phyloP scores from a whole-genome alignment of 2,888 invertebrate species.

The Ennomos fuscantarius region DNA sequence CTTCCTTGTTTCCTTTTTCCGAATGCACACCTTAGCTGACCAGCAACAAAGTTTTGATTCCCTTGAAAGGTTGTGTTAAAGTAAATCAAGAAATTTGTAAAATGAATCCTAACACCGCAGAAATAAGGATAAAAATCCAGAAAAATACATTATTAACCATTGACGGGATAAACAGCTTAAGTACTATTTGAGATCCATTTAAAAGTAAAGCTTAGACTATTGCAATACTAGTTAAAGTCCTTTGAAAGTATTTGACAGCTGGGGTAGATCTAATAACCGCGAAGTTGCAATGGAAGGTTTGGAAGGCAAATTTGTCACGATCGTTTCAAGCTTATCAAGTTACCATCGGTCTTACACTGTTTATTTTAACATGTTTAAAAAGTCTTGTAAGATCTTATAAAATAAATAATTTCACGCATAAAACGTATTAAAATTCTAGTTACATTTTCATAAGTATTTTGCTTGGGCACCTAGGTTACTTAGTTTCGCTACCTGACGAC shows the following conservation, averaged over 20 bases:
- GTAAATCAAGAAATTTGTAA: not conserved
- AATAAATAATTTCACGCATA: too few species aligned
- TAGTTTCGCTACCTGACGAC: slow-evolving; percentile 47
- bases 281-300: slow-evolving; percentile 42
- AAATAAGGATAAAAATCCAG: not conserved
- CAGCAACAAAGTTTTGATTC: slow-evolving; percentile 2
- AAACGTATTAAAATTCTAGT: too few species aligned
- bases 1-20: slow-evolving; percentile 29
- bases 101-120: not conserved
- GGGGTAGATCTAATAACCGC: slow-evolving; percentile 32
- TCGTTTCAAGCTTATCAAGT: slow-evolving; percentile 40
- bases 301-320: slow-evolving; percentile 53
- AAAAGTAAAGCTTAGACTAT: slow-evolving; percentile 10
- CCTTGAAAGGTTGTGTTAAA: not conserved
- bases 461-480: slow-evolving; percentile 2
- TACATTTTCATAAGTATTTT: too few species aligned
- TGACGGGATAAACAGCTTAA: too few species aligned
- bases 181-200: not conserved
- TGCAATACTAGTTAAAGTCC: slow-evolving; percentile 11
- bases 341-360: slow-evolving; percentile 49
- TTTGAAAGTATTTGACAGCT: slow-evolving; percentile 5
- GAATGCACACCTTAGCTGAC: slow-evolving; percentile 2
- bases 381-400: not conserved
- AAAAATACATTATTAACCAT: not conserved
- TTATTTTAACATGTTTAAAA: slow-evolving; percentile 30